Base-by-base conservation (phyloP, 2,888 invertebrate species). In the Erebia palarica region DNA sequence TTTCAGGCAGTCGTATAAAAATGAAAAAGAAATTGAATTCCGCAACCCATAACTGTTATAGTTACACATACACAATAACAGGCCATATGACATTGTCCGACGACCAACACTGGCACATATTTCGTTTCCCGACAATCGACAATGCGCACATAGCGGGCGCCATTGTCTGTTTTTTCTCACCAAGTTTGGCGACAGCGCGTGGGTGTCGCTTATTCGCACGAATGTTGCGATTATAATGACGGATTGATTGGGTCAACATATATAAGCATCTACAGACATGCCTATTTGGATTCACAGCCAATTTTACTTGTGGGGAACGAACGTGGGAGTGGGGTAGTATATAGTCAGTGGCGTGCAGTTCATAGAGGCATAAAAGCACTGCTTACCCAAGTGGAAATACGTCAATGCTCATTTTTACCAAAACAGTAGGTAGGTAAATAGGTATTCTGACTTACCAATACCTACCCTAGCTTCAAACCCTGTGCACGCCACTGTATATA, bases 231-330 rank as follows among this genome's bases (percentile, higher is more conserved):
- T 85, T 84, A 81, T 91, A 88, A 91, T 91, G 92, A 91, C 87
- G 89, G 87, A 91, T 91, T 90, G 92, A 92, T 91, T 90, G 86
- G 84, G 79, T 83, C 85, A 84, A 86, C 81, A 84, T 82, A 84
- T 82, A 84, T 83, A 14, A 47, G 16, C 47, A 42, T 59, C n/a
- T n/a, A 61, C 47, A 61, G 61, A 61, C 61, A 21, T 13, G 18
- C 47, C 61, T 21, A 61, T 21, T 47, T n/a, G 7, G 36, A 44
- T 11, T 11, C 11, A 44, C 44, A 11, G 36, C 36, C 36, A 36
- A 36, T 36, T 36, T 36, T 7, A 36, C 36, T 36, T 36, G 36
- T 36, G 36, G 5, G 36, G 36, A n/a, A n/a, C n/a, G n/a, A n/a
- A n/a, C n/a, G n/a, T n/a, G n/a, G n/a, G n/a, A n/a, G n/a, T n/a